Base-by-base conservation (phyloP, 2,888 invertebrate genomes). In the Schizaphis graminum region DNA sequence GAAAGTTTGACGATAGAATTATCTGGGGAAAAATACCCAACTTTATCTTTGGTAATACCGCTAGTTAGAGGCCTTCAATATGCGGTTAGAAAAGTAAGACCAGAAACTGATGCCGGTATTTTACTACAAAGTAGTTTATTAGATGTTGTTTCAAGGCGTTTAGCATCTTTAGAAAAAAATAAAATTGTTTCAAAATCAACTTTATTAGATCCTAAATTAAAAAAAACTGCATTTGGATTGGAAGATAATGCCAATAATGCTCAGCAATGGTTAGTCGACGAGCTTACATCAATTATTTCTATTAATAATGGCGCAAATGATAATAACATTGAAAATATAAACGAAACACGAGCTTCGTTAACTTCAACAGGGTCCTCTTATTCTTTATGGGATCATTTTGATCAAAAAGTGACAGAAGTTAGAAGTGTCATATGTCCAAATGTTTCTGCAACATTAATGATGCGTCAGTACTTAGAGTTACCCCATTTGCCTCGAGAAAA, bases 1-100 rank as follows among this genome's bases (percentile, higher is more conserved):
- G 95, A 95, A 94, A 93, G 95, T 86, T 89, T 95, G 5, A 95
- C 95, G 16, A 57, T 44, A 1, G 94, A 94, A 94, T 94, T 95
- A 94, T 95, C 95, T 85, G 95, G 95, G 47, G 95, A 95, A 94
- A 95, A 95, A 95, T 95, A 95, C 95, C 95, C 95, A 28, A 95
- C 94, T 89, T 90, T 95, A 61, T 95, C 95, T 61, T 95, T 95
- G 85, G 95, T 95, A 56, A 95, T 95, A 91, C 95, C 95, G 57
- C 93, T 95, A 53, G 94, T 95, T 1, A 56, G 92, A 91, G 95
- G 95, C 89, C 92, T 95, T 94, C 95, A 95, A 95, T 95, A 67
- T 77, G 89, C 95, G 88, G 26, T 95, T 49, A 85, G n/a, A 85
- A 95, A 93, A 10, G 49, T 89, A 61, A 57, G 47, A 47, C 84